Evolutionary conservation across 1,140 invertebrate genomes (phyloP), one percentile per base, ranked within the genome.

Genomic region (Choristoneura fumiferana): DNA sequence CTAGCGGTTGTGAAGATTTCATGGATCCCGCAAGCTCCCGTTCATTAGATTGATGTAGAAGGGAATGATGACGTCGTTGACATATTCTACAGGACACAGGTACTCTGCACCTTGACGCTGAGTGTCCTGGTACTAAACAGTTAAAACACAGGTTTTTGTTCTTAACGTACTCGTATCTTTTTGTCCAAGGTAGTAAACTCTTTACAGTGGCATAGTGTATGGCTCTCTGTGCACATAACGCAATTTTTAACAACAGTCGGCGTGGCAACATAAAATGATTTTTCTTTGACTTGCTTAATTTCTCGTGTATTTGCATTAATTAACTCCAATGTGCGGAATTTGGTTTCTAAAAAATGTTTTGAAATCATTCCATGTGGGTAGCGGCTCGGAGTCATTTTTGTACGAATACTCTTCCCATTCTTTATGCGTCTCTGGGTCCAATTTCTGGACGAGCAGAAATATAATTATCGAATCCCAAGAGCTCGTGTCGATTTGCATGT

Each of bases 101-200:
- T 8, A 56, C 4, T 1, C 63, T 55, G 56, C 69, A 68, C n/a
- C 43, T 14, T 12, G 15, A 57, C n/a, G 52, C 63, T 34, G 55
- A 54, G 58, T 72, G 70, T 13, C 59, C 58, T 4, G 53, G 5
- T 37, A 35, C 37, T 35, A 68, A 43, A 35, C 65, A 73, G 34
- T 73, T 73, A 40, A 57, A 73, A 34, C 71, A 73, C 45, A 73
- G 59, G 8, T 59, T 63, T 6, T 60, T 52, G 12, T 39, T 37
- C 61, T 60, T 58, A 1, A 68, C 62, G 22, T 22, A 66, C 6
- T 69, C 57, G 33, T 34, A 43, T 58, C 69, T 56, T 13, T 67
- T 33, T 10, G 13, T 54, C 38, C 14, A 58, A 33, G 15, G 58
- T 60, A 1, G 5, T 40, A 54, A 71, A 71, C 13, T 60, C 52